phyloP scores from a whole-genome alignment of 2,113 vertebrate species.

The Pteronura brasiliensis region DNA sequence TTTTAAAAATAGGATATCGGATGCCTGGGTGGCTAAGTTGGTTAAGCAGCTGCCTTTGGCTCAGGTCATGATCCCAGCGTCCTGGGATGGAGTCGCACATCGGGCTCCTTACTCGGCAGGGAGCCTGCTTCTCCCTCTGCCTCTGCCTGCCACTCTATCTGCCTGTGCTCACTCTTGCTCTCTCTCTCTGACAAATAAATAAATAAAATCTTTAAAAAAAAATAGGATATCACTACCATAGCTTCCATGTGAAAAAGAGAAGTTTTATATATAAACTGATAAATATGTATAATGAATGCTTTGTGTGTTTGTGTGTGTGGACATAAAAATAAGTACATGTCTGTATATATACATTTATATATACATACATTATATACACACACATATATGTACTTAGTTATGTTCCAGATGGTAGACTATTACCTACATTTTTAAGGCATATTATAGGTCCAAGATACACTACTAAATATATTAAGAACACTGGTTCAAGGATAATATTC shows the following conservation, averaged over 20 bases:
- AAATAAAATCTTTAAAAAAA: too few species aligned
- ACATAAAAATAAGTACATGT: not conserved
- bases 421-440: not conserved
- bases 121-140: too few species aligned
- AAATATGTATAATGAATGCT: not conserved
- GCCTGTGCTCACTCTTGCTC: too few species aligned
- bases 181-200: too few species aligned
- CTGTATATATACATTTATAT: not conserved
- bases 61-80: too few species aligned
- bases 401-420: not conserved
- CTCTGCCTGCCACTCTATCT: too few species aligned
- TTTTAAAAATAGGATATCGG: not conserved
- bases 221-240: not conserved
- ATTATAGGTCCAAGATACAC: not conserved
- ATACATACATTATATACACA: not conserved
- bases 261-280: not conserved
- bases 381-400: not conserved
- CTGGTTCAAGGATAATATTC: not conserved
- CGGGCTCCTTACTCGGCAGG: too few species aligned
- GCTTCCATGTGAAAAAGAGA: not conserved
- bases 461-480: not conserved
- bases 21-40: too few species aligned
- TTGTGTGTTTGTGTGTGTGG: not conserved
- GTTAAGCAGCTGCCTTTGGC: too few species aligned
- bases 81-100: too few species aligned